Percentiles rank a stretch among this genome's conserved stretches.
These are phyloP conservation scores for Erannis defoliaria DNA, from an alignment of 2,888 invertebrate species.

Conservation along the genomic window DNA sequence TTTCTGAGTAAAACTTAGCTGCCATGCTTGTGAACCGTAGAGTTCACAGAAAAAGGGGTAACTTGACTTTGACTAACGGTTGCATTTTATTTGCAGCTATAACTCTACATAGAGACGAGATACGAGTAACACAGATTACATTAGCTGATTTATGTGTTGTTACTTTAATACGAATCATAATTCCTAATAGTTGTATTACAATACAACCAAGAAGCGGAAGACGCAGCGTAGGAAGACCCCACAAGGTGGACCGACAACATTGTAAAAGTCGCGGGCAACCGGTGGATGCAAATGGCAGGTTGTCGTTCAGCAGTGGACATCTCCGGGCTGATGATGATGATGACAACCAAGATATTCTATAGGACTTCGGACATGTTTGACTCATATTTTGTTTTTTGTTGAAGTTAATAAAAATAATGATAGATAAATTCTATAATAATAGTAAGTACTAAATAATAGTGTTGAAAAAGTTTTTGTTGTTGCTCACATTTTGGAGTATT, in stretches of 20 bases:
- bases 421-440: no score
- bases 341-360: background rate
- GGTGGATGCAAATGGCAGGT: no score
- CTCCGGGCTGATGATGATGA: no score
- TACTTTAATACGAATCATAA: background rate
- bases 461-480: no score
- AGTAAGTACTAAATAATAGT: no score
- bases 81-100: slow-evolving; percentile 31
- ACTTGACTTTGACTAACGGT: slow-evolving; percentile 21
- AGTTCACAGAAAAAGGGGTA: slow-evolving; percentile 27
- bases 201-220: no score
- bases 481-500: no score
- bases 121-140: slow-evolving; percentile 19
- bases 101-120: slow-evolving; percentile 21
- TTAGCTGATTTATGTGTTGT: slow-evolving; percentile 2
- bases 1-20: slow-evolving; percentile 4
- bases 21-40: background rate
- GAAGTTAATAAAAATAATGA: no score
- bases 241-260: no score
- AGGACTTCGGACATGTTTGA: background rate
- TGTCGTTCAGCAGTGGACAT: no score
- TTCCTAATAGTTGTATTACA: background rate
- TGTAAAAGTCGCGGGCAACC: no score
- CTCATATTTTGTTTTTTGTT: background rate
- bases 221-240: no score